A percentile compares a stretch with the other conserved stretches of the same genome.
phyloP scores from a whole-genome alignment of 2,888 invertebrate genomes.

The Ennomos quercinarius region DNA sequence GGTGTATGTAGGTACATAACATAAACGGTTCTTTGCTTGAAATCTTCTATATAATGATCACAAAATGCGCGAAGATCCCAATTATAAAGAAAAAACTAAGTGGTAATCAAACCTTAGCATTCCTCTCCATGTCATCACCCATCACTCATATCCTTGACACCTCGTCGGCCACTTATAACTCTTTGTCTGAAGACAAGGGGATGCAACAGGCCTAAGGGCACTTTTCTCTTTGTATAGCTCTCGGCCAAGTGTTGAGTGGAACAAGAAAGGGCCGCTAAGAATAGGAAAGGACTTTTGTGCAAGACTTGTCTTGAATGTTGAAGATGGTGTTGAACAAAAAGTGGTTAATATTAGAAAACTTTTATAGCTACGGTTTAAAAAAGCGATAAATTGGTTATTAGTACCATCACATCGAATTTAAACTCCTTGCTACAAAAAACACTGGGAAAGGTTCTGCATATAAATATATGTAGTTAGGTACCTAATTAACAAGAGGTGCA shows the following conservation, averaged over 20 bases:
- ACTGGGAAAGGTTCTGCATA: no score
- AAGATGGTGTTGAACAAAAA: neutral
- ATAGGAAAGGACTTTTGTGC: constrained; percentile 16
- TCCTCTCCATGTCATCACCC: constrained; percentile 4
- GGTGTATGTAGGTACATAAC: no score
- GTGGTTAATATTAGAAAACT: no score
- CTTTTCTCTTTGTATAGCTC: constrained; percentile 32
- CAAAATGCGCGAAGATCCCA: no score
- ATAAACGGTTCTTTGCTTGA: no score
- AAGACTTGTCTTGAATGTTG: constrained; percentile 1
- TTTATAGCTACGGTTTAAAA: no score
- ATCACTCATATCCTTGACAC: constrained; percentile 25
- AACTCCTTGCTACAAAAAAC: no score
- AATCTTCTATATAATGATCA: no score
- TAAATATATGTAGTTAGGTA: no score
- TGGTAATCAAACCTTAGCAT: constrained; percentile 10
- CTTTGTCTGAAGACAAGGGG: constrained; percentile 36
- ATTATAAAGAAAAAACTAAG: neutral
- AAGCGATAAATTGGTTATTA: no score
- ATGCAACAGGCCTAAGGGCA: constrained; percentile 43
- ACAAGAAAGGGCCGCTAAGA: constrained; percentile 21
- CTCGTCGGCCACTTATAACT: constrained; percentile 30
- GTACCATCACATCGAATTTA: neutral
- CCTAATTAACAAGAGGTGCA: no score
- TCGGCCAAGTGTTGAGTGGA: constrained; percentile 30